Percentiles rank a stretch among this genome's conserved stretches.
These are phyloP conservation scores for Diachrysia chrysitis DNA, from an alignment of 2,888 invertebrate species.

Conservation along the genomic window DNA sequence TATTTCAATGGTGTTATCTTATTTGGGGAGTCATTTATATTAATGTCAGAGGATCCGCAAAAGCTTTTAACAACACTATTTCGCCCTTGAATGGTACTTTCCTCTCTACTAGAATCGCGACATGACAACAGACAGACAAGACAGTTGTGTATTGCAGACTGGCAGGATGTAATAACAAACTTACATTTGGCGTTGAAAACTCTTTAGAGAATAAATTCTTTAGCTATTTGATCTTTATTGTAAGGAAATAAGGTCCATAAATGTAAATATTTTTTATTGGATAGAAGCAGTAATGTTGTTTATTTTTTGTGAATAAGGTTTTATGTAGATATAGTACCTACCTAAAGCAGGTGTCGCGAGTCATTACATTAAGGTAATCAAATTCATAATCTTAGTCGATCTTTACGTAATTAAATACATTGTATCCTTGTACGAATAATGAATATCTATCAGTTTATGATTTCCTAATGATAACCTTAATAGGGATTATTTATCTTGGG, in stretches of 20 bases:
- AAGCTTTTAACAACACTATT: slow-evolving; percentile 25
- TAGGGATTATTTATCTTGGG: background rate
- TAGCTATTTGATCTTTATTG: slow-evolving; percentile 17
- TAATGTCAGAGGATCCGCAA: slow-evolving; percentile 11
- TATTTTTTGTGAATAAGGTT: slow-evolving; percentile 19
- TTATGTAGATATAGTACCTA: background rate
- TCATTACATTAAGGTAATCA: background rate
- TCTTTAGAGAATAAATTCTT: background rate
- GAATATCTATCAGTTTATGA: background rate
- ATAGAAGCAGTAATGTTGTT: background rate
- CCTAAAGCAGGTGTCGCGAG: slow-evolving; percentile 7
- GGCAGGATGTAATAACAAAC: slow-evolving; percentile 31
- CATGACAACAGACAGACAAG: slow-evolving; percentile 24
- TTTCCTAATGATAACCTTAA: background rate
- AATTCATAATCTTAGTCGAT: slow-evolving; percentile 1
- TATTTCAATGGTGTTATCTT: background rate
- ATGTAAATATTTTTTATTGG: slow-evolving; percentile 10
- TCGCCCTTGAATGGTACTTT: slow-evolving; percentile 38
- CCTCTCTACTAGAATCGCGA: too few species aligned
- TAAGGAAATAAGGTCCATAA: slow-evolving; percentile 4
- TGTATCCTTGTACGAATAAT: slow-evolving; percentile 22
- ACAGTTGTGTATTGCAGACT: slow-evolving; percentile 16
- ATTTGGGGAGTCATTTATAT: background rate
- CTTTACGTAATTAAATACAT: background rate
- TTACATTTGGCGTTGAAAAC: slow-evolving; percentile 15